phyloP scores from a whole-genome alignment of 2,113 vertebrate species.

The Heptranchias perlo region DNA sequence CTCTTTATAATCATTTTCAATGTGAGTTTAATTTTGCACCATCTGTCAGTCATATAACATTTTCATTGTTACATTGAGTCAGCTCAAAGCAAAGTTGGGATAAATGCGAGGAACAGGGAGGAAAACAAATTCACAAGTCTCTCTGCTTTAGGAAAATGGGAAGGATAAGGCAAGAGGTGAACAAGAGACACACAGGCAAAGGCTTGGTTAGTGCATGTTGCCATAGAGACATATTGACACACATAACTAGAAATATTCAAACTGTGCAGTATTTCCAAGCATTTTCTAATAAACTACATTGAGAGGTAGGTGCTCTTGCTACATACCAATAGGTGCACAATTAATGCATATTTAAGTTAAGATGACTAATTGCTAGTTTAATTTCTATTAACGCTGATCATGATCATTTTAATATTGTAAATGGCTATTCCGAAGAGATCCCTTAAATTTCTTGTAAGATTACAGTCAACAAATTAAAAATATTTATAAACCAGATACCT shows the following conservation, averaged over 20 bases:
- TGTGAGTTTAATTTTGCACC: slow-evolving; percentile 12
- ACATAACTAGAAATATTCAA: neutral
- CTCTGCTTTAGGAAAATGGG: neutral
- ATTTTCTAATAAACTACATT: neutral
- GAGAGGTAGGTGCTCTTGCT: too few relatives aligned
- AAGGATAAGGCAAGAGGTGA: neutral
- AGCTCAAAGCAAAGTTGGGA: neutral
- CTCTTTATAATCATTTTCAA: slow-evolving; percentile 15
- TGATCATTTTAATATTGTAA: neutral
- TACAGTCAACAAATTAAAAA: neutral
- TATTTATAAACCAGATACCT: neutral
- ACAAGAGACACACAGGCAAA: neutral
- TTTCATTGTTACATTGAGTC: neutral
- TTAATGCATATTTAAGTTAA: neutral
- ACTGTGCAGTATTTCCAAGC: too few relatives aligned
- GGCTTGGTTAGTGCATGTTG: neutral
- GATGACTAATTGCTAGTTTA: neutral
- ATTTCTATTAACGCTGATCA: too few relatives aligned
- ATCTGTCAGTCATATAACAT: slow-evolving; percentile 25
- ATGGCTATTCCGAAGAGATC: neutral
- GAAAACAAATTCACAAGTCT: neutral
- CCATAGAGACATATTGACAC: too few relatives aligned
- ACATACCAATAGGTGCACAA: neutral
- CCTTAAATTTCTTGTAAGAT: neutral
- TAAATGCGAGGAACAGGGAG: neutral